These are phyloP conservation scores for Pherbina coryleti DNA, from an alignment of 2,888 invertebrate species.

Conservation along the genomic window DNA sequence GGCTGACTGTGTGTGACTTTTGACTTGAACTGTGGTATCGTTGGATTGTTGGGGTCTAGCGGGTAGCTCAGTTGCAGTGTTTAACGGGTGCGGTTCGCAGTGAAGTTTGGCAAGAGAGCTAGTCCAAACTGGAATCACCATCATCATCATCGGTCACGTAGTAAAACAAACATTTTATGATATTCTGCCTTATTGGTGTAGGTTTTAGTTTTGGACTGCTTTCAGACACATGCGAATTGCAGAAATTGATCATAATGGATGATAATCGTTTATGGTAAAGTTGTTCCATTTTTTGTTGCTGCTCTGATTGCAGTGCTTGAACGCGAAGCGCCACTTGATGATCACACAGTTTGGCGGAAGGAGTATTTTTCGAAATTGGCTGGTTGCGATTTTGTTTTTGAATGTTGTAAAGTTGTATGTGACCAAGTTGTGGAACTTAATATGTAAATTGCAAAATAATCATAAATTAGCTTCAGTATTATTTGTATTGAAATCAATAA, in stretches of 20 bases:
- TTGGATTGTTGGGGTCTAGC: background rate
- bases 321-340: slow-evolving; percentile 57
- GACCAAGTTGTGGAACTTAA: slow-evolving; percentile 40
- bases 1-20: slow-evolving; percentile 22
- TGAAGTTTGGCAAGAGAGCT: background rate
- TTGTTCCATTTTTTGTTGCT: slow-evolving; percentile 29
- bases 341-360: slow-evolving; percentile 39
- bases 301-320: slow-evolving; percentile 28
- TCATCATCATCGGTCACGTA: slow-evolving; percentile 65
- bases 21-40: slow-evolving; percentile 21
- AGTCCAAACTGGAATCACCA: background rate
- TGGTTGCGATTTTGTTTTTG: background rate
- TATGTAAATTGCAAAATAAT: slow-evolving; percentile 63
- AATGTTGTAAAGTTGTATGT: background rate
- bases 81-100: background rate
- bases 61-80: slow-evolving; percentile 7
- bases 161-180: slow-evolving; percentile 69
- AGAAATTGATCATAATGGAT: slow-evolving; percentile 64
- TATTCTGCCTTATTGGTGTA: slow-evolving; percentile 40
- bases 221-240: slow-evolving; percentile 41
- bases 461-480: slow-evolving; percentile 56
- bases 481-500: background rate
- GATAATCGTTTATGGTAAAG: slow-evolving; percentile 63
- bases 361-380: background rate
- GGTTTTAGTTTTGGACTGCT: background rate